These are phyloP conservation scores for Sphenodon punctatus DNA, from an alignment of 2,797 vertebrate species.

Conservation along the genomic window DNA sequence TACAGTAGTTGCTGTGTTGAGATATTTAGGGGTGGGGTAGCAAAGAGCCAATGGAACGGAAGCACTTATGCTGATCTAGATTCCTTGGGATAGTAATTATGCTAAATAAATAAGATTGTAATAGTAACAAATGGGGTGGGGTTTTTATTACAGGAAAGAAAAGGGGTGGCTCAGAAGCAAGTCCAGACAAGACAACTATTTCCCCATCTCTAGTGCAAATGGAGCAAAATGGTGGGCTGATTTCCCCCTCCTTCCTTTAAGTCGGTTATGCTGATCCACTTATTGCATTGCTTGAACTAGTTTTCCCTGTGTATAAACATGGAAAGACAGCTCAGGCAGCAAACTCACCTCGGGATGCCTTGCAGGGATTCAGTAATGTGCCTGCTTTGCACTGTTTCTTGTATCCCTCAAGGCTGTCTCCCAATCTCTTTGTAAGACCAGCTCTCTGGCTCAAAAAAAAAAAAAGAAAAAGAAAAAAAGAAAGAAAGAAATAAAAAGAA, in stretches of 20 bases:
- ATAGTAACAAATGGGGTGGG: slow-evolving; percentile 52
- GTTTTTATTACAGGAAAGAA: slow-evolving; percentile 59
- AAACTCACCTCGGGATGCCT: slow-evolving; percentile 69
- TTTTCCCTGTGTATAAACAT: slow-evolving; percentile 64
- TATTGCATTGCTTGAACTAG: slow-evolving; percentile 61
- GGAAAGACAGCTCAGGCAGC: slow-evolving; percentile 58
- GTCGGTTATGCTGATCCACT: slow-evolving; percentile 59
- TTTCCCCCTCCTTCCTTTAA: slow-evolving; percentile 49
- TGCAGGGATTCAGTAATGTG: slow-evolving; percentile 68
- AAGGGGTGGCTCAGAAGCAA: slow-evolving; percentile 48
- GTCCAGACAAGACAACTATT: slow-evolving; percentile 61
- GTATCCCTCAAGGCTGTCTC: slow-evolving; percentile 74
- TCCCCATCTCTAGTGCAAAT: slow-evolving; percentile 54
- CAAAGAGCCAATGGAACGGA: slow-evolving; percentile 42
- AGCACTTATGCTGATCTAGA: slow-evolving; percentile 28
- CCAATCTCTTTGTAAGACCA: slow-evolving; percentile 74
- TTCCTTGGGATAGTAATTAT: slow-evolving; percentile 58
- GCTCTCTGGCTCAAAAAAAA: slow-evolving; percentile 41
- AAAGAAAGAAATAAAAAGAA: slow-evolving; percentile 15
- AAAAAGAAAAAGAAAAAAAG: slow-evolving; percentile 5
- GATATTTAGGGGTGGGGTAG: slow-evolving; percentile 42
- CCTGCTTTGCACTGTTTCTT: slow-evolving; percentile 72
- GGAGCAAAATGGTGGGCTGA: slow-evolving; percentile 52
- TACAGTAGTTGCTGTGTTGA: slow-evolving; percentile 14
- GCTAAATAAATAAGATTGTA: slow-evolving; percentile 49